phyloP scores from a whole-genome alignment of 2,113 vertebrate species.

The Actenoides hombroni region DNA sequence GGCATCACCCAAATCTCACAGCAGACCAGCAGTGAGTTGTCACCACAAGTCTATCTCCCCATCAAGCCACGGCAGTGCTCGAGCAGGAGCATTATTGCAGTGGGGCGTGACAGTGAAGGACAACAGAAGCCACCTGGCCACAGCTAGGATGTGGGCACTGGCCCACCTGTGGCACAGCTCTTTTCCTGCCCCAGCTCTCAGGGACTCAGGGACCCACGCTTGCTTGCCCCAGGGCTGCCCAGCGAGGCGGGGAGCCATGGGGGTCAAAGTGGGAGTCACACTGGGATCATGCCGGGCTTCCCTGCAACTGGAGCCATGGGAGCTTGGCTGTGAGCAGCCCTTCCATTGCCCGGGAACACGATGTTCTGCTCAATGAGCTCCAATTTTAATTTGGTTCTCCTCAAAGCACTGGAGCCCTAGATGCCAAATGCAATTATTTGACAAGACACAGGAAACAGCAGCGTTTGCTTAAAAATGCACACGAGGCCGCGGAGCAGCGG shows the following conservation, averaged over 20 bases:
- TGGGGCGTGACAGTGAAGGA: rapidly evolving
- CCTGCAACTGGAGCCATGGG: rapidly evolving
- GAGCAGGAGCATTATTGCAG: not conserved
- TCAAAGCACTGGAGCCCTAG: not conserved
- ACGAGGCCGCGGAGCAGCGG: rapidly evolving
- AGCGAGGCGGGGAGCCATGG: not conserved
- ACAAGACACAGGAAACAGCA: conserved; percentile 54
- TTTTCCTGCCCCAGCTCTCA: not conserved
- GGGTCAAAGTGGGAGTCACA: not conserved
- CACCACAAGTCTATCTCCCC: rapidly evolving
- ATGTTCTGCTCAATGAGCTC: conserved; percentile 33
- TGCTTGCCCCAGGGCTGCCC: not conserved
- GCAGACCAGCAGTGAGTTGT: rapidly evolving
- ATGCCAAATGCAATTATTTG: conserved; percentile 51
- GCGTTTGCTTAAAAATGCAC: not conserved
- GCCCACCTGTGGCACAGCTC: not conserved
- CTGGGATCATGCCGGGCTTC: not conserved
- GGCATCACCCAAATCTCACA: not conserved
- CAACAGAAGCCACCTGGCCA: rapidly evolving
- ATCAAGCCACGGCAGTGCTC: rapidly evolving
- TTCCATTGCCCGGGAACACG: not conserved
- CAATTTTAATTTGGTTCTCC: conserved; percentile 37
- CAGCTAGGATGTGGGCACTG: rapidly evolving
- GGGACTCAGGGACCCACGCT: rapidly evolving
- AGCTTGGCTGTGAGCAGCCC: not conserved